Percentiles rank a stretch among this genome's conserved stretches.
phyloP scores from a whole-genome alignment of 2,113 vertebrate species.

The Budorcas taxicolor region DNA sequence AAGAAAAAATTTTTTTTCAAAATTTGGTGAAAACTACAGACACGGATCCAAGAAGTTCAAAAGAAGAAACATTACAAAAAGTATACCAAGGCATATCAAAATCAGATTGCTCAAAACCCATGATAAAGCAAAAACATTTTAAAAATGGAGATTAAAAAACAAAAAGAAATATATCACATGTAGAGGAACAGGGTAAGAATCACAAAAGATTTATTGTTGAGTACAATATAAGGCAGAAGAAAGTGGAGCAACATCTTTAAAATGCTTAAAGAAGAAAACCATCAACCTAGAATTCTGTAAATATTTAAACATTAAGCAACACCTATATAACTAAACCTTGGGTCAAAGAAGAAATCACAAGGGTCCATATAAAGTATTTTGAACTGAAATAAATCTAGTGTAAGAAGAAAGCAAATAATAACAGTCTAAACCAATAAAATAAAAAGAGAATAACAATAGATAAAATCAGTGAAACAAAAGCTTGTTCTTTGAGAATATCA shows the following conservation, averaged over 20 bases:
- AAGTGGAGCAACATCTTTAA: neutral
- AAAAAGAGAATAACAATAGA: neutral
- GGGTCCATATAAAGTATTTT: neutral
- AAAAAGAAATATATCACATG: neutral
- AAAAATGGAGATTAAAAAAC: neutral
- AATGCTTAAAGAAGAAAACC: neutral
- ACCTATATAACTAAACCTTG: neutral
- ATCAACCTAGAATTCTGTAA: neutral
- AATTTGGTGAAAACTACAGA: neutral
- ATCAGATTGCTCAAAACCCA: neutral
- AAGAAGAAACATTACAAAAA: neutral
- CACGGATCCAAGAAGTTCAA: neutral
- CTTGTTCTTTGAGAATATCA: neutral
- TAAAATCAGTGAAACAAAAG: neutral
- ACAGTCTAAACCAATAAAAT: neutral
- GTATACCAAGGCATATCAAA: neutral
- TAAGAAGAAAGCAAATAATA: neutral
- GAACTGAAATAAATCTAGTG: neutral
- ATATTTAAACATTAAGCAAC: neutral
- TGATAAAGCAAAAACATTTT: neutral
- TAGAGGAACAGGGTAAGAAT: neutral
- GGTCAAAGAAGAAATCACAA: neutral
- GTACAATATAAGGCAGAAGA: neutral
- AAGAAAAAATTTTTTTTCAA: neutral
- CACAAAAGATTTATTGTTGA: neutral